phyloP scores from a whole-genome alignment of 2,797 vertebrate genomes.

The Mareca strepera region DNA sequence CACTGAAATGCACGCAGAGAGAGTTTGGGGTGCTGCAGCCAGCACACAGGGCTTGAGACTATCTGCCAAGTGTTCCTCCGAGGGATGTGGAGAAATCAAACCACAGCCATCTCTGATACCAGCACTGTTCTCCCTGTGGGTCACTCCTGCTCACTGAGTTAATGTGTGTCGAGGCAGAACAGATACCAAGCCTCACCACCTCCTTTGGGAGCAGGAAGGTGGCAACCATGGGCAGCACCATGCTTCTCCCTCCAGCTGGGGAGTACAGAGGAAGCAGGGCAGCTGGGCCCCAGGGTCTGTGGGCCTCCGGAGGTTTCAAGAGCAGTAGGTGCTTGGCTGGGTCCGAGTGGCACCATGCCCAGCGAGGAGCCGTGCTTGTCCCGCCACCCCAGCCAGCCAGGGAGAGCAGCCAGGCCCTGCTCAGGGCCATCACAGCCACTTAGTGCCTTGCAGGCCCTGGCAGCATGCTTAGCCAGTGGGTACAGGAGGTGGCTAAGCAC shows the following conservation, averaged over 20 bases:
- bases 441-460: neutral
- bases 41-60: fast-evolving
- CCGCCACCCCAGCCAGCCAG: fast-evolving
- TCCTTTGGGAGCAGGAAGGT: neutral
- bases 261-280: too few relatives aligned
- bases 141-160: neutral
- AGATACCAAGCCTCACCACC: neutral
- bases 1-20: fast-evolving
- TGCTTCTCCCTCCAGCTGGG: fast-evolving
- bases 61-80: neutral
- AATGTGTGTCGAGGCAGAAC: neutral
- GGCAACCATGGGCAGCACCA: neutral
- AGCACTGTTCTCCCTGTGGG: fast-evolving
- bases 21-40: neutral
- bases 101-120: fast-evolving
- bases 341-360: fast-evolving
- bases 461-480: neutral
- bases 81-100: neutral
- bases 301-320: neutral
- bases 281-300: neutral
- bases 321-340: neutral
- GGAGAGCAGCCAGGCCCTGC: neutral
- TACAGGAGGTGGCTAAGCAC: neutral
- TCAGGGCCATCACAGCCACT: too few relatives aligned
- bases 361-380: neutral